Conservation (phyloP, 2,797 vertebrate genomes). For the Buceros bicornis region DNA sequence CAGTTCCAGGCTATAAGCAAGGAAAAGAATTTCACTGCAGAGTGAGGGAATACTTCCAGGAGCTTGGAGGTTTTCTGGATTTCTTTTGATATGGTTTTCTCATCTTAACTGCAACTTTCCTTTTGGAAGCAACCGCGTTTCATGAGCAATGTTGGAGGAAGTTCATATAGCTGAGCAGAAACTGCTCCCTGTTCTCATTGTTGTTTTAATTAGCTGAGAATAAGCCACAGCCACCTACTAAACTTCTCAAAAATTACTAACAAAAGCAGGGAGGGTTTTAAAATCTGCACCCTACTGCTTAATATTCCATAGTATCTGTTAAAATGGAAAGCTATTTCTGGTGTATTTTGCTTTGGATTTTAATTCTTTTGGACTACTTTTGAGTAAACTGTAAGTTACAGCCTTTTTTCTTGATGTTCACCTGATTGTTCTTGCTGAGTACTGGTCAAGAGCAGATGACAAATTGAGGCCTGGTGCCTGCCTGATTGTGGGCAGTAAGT, state of each 20-base stretch:
- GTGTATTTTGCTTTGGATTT: neutral
- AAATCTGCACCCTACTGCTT: neutral
- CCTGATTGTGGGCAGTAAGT: neutral
- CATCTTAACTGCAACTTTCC: neutral
- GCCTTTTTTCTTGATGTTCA: neutral
- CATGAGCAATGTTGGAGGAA: neutral
- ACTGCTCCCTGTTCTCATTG: neutral
- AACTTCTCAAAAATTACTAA: neutral
- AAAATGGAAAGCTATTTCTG: neutral
- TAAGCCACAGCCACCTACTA: neutral
- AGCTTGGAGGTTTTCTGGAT: neutral
- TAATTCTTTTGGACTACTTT: neutral
- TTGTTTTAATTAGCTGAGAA: neutral
- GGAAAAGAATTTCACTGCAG: neutral
- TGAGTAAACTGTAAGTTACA: neutral
- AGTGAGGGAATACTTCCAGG: neutral
- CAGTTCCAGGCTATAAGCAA: neutral
- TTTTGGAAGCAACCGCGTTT: neutral
- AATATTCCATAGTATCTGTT: neutral
- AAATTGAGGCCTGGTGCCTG: neutral
- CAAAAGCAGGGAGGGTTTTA: neutral
- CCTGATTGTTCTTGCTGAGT: neutral
- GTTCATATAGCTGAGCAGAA: neutral
- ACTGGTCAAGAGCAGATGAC: neutral
- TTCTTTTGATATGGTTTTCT: neutral